Evolutionary conservation across 2,888 invertebrate species (phyloP).

Genomic region (Sisyra terminalis): DNA sequence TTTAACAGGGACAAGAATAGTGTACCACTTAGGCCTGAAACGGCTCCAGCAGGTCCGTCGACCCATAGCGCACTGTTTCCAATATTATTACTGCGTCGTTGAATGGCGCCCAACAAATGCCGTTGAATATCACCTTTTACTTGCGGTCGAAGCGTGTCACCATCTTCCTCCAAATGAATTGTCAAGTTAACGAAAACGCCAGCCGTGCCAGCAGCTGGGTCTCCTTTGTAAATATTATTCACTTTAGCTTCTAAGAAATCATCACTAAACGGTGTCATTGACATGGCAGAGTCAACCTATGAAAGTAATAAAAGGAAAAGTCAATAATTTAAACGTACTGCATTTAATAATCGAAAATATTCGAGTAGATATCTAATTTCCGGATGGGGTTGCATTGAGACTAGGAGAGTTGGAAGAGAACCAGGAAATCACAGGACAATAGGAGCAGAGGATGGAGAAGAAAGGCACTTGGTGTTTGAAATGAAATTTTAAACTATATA

Average conservation of each 20-base stretch:
- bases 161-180: slow-evolving; percentile 59
- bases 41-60: slow-evolving; percentile 62
- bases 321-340: slow-evolving; percentile 5
- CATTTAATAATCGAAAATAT: not conserved
- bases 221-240: slow-evolving; percentile 61
- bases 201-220: slow-evolving; percentile 45
- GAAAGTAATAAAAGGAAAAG: slow-evolving; percentile 15
- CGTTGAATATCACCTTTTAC: slow-evolving; percentile 65
- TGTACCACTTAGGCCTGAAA: slow-evolving; percentile 37
- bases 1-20: not conserved
- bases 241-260: slow-evolving; percentile 69
- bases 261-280: slow-evolving; percentile 80
- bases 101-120: slow-evolving; percentile 68
- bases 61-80: slow-evolving; percentile 77
- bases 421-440: too few species aligned
- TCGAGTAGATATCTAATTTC: too few species aligned
- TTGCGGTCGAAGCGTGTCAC: slow-evolving; percentile 48
- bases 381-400: too few species aligned
- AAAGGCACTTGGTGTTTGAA: too few species aligned
- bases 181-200: slow-evolving; percentile 79
- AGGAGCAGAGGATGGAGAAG: too few species aligned
- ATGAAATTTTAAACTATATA: too few species aligned
- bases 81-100: slow-evolving; percentile 70
- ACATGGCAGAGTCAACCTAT: slow-evolving; percentile 87
- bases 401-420: too few species aligned